Base-by-base conservation (phyloP, 2,888 invertebrate species). In the Metopia argyrocephala region DNA sequence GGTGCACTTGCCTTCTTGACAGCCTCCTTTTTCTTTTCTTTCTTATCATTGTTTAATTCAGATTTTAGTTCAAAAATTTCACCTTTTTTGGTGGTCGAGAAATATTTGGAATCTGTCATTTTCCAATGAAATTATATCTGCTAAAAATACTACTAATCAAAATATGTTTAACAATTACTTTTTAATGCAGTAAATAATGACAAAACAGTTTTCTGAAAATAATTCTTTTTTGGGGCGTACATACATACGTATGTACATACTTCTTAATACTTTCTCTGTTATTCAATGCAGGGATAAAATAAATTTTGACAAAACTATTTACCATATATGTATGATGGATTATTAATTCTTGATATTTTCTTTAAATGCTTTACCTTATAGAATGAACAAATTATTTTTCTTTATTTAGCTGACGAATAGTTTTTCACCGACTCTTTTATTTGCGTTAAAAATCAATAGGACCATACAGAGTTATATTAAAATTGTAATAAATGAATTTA, bases 21-120 rank as follows among this genome's bases (percentile, higher is more conserved):
- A 64, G 99, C 99, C 91, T 99, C 99, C 89, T 98, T 96, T 91
- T 99, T 99, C 92, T 99, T 99, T 89, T 99, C 99, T 87, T 99
- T 99, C 91, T 99, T 99, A 90, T 99, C 99, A 93, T 98, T 98
- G 91, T 99, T 99, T 73, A 99, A 92, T 91, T 99, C 99, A 5
- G 98, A 98, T 91, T 99, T 99, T 71, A 99, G 92, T 92, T 99
- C 99, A 92, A 99, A 99, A 89, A 99, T 99, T 92, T 99, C 99
- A 86, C 99, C 99, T 91, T 99, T 99, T 91, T 99, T 99, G 83
- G 99, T 99, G 83, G 99, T 99, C 7, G 99, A 99, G 91, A 99
- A 99, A 92, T 99, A 99, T 91, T 99, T 99, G 66, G 99, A 98
- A 92, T 99, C 99, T 57, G 99, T 99, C 99, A 99, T 99, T 71